Conservation (phyloP, 2,113 vertebrate genomes). For the Origma solitaria region DNA sequence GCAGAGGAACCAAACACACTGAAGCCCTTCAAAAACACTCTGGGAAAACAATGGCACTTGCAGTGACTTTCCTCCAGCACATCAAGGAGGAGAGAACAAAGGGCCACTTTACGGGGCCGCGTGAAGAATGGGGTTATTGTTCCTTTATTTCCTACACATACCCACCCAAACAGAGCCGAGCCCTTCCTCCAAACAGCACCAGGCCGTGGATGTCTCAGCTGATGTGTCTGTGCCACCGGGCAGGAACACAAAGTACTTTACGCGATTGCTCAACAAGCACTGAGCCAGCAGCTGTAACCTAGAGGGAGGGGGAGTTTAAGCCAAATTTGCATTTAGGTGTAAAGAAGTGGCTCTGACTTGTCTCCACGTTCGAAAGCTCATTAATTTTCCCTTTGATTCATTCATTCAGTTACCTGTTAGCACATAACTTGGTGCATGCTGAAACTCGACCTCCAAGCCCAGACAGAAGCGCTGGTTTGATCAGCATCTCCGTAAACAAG, state of each 20-base stretch:
- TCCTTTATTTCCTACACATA: neutral
- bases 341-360: slow-evolving; percentile 29
- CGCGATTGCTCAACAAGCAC: neutral
- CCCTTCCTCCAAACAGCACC: neutral
- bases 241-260: neutral
- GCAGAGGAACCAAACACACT: neutral
- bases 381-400: slow-evolving; percentile 42
- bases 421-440: neutral
- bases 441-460: neutral
- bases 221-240: neutral
- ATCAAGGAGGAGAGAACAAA: slow-evolving; percentile 31
- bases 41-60: slow-evolving; percentile 19
- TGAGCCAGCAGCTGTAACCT: neutral
- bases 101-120: neutral
- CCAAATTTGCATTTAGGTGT: neutral
- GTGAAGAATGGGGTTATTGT: slow-evolving; percentile 16
- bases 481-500: neutral
- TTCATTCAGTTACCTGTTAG: neutral
- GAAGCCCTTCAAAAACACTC: neutral
- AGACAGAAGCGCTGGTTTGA: neutral
- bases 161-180: neutral
- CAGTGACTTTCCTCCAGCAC: neutral
- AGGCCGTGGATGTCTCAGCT: neutral
- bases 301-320: neutral
- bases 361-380: neutral